Conservation (phyloP, 2,113 vertebrate genomes). For the Tonatia bakeri region DNA sequence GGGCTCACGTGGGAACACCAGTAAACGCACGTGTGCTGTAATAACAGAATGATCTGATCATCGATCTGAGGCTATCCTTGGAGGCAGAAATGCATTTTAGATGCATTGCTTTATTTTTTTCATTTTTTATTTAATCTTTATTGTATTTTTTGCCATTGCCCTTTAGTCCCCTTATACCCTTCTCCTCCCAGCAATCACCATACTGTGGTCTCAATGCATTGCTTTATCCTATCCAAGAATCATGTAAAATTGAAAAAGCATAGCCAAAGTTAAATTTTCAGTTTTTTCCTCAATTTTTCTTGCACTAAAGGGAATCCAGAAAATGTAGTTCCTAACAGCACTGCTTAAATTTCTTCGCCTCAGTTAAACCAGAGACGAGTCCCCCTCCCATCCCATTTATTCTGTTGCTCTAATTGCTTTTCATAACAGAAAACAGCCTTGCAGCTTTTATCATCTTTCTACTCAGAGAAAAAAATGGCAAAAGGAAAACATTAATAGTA, state of each 20-base stretch:
- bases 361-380: background rate
- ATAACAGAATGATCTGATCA: background rate
- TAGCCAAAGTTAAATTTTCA: background rate
- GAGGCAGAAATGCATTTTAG: background rate
- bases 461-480: background rate
- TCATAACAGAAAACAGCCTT: background rate
- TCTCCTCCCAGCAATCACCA: no score
- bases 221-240: background rate
- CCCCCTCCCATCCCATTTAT: no score
- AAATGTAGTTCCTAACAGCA: background rate
- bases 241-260: background rate
- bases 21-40: background rate
- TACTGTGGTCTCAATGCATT: background rate
- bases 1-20: background rate
- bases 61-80: background rate
- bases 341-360: background rate
- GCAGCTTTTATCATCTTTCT: background rate
- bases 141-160: no score
- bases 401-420: background rate
- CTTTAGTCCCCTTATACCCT: no score
- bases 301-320: background rate
- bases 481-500: background rate
- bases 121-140: no score
- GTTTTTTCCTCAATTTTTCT: background rate
- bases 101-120: background rate